phyloP scores from a whole-genome alignment of 1,140 invertebrate genomes.

The Caenorhabditis tropicalis region DNA sequence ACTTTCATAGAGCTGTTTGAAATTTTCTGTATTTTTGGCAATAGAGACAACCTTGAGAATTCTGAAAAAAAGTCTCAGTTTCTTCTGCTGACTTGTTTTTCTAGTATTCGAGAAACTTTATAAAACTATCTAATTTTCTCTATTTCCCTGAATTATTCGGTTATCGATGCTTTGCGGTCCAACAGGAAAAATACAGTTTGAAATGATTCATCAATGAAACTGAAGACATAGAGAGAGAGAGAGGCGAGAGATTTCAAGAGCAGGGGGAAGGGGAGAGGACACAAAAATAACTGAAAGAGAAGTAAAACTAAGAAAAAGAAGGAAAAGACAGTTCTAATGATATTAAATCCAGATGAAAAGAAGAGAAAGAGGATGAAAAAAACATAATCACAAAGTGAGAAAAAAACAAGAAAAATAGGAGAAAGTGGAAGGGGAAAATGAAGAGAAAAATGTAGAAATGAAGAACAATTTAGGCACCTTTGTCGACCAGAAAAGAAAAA shows the following conservation, averaged over 20 bases:
- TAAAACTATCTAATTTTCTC: no score
- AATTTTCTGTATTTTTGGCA: no score
- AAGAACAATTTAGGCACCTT: conserved; percentile 7
- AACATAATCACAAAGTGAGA: conserved; percentile 29
- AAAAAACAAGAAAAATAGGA: conserved; percentile 9
- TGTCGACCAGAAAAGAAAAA: conserved; percentile 17
- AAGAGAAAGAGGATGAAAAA: neutral
- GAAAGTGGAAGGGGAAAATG: neutral
- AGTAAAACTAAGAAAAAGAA: neutral
- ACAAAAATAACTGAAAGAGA: conserved; percentile 17
- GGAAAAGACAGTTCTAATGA: neutral
- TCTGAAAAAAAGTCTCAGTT: no score
- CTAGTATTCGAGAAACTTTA: no score
- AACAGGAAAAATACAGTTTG: neutral
- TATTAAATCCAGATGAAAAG: neutral
- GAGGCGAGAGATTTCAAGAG: conserved; percentile 34
- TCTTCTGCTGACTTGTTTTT: no score
- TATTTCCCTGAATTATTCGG: no score
- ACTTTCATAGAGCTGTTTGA: no score
- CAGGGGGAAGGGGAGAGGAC: neutral
- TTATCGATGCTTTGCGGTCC: no score
- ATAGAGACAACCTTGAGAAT: no score
- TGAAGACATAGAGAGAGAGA: conserved; percentile 32
- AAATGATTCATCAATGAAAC: conserved; percentile 41
- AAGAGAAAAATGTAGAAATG: neutral